Conservation (phyloP, 2,797 vertebrate species). For the Mionectes olivaceus region DNA sequence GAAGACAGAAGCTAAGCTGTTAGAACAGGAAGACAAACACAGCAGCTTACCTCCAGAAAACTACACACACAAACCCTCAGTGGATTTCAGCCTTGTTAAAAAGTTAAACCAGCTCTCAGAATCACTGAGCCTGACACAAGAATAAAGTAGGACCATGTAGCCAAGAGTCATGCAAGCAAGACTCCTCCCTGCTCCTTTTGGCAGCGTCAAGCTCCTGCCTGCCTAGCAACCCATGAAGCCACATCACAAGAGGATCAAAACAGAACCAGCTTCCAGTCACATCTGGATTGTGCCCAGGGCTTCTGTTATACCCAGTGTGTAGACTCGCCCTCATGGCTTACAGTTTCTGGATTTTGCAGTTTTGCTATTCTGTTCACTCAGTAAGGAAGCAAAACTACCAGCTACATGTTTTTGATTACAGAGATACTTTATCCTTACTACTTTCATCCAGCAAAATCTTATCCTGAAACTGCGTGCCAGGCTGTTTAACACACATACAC, state of each 20-base stretch:
- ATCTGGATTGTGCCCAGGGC: neutral
- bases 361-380: neutral
- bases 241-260: neutral
- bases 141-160: fast-evolving
- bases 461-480: neutral
- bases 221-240: neutral
- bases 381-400: neutral
- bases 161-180: neutral
- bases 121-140: neutral
- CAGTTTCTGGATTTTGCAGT: neutral
- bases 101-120: neutral
- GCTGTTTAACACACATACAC: neutral
- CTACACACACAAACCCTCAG: neutral
- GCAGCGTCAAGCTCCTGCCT: neutral
- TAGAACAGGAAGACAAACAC: neutral
- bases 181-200: neutral
- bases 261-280: neutral
- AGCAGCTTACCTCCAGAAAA: neutral
- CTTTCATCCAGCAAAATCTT: neutral
- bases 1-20: neutral
- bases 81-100: neutral
- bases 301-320: neutral
- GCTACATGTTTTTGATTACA: neutral
- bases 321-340: neutral
- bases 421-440: neutral